Evolutionary conservation across 2,888 invertebrate species (phyloP).

Genomic region (Agriopis marginaria): DNA sequence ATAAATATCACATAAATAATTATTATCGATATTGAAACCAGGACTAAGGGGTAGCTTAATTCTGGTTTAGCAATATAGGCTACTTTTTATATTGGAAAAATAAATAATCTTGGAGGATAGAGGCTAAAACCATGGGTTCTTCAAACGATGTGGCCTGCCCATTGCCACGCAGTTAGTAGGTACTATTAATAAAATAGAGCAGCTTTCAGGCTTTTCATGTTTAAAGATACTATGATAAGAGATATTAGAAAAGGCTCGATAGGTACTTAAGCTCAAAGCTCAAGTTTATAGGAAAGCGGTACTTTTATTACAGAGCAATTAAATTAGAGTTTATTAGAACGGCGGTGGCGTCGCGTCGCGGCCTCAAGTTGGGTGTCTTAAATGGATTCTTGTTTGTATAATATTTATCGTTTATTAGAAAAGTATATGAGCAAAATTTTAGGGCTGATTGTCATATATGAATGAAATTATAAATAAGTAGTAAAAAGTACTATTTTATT

Average conservation of each 20-base stretch:
- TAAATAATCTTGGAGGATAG: too few relatives aligned
- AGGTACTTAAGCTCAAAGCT: slow-evolving; percentile 42
- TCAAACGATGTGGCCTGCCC: too few relatives aligned
- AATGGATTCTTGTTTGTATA: slow-evolving; percentile 10
- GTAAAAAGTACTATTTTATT: too few relatives aligned
- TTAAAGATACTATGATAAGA: slow-evolving; percentile 35
- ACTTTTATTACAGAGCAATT: slow-evolving; percentile 54
- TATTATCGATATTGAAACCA: too few relatives aligned
- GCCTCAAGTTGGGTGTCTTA: slow-evolving; percentile 3
- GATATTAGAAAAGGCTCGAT: slow-evolving; percentile 48
- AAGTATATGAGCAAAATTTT: too few relatives aligned
- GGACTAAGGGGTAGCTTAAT: too few relatives aligned
- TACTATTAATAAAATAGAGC: background rate
- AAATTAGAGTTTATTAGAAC: slow-evolving; percentile 48
- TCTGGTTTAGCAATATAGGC: too few relatives aligned
- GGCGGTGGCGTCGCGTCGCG: background rate
- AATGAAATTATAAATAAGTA: too few relatives aligned
- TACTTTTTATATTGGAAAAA: too few relatives aligned
- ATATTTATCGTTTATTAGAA: background rate
- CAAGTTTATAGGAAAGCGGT: slow-evolving; percentile 48
- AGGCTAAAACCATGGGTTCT: too few relatives aligned
- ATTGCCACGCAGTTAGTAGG: background rate
- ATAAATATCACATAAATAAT: too few relatives aligned
- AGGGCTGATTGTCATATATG: too few relatives aligned
- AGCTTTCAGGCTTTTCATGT: background rate